These are phyloP conservation scores for Papilio polyxenes DNA, from an alignment of 1,140 invertebrate species.

Conservation along the genomic window DNA sequence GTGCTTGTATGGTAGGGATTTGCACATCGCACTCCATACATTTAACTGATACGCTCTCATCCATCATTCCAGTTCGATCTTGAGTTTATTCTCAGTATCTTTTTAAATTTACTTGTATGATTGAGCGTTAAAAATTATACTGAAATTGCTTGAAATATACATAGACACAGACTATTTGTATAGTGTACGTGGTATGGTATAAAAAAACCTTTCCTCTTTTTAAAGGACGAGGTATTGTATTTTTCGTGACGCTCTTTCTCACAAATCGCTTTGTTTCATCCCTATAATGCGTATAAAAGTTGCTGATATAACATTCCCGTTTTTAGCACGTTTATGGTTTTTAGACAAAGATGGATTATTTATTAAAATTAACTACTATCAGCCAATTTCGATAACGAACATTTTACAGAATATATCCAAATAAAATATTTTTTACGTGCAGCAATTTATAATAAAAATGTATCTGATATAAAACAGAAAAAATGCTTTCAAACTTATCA, in stretches of 20 bases:
- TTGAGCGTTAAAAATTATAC: not conserved
- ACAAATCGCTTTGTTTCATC: not conserved
- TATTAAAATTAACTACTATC: not conserved
- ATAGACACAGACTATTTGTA: not conserved
- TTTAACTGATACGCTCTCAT: slow-evolving; percentile 2
- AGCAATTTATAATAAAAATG: not conserved
- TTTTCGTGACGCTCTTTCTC: not conserved
- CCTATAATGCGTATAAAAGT: not conserved
- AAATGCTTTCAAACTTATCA: slow-evolving; percentile 23
- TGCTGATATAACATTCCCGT: not conserved
- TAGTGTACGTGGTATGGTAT: not conserved
- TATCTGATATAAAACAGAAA: not conserved
- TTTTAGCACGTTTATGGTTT: not conserved
- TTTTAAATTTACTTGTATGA: not conserved
- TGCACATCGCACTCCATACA: not conserved
- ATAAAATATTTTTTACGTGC: not conserved
- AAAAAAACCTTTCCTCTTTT: not conserved
- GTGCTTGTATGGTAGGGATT: not conserved
- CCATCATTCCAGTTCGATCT: not conserved
- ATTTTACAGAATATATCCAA: not conserved
- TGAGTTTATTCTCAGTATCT: not conserved
- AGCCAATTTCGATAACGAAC: not conserved
- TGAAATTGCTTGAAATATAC: not conserved
- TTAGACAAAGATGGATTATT: not conserved
- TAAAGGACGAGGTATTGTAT: not conserved